Conservation (phyloP, 2,113 vertebrate species). For the Pseudorhombus dupliciocellatus region DNA sequence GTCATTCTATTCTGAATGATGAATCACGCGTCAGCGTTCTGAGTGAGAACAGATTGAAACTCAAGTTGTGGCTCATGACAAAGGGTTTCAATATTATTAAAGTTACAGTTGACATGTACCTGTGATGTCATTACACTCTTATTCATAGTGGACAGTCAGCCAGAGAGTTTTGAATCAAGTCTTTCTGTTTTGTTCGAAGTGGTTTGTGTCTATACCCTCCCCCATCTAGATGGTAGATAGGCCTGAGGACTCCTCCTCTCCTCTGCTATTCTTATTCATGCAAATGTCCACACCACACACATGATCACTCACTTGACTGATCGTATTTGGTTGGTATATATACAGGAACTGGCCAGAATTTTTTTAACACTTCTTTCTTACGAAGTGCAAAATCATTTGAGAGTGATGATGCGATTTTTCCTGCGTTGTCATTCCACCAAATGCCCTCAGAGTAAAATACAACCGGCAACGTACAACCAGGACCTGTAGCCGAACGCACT, state of each 20-base stretch:
- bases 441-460: background rate
- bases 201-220: slow-evolving; percentile 5
- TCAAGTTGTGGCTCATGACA: slow-evolving; percentile 38
- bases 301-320: slow-evolving; percentile 69
- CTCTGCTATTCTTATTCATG: slow-evolving; percentile 71
- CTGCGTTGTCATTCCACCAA: slow-evolving; percentile 4
- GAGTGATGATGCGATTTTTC: background rate
- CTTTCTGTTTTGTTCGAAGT: slow-evolving; percentile 29
- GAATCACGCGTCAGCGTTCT: slow-evolving; percentile 38
- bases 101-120: slow-evolving; percentile 17
- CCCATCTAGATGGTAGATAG: slow-evolving; percentile 70
- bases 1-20: slow-evolving; percentile 50
- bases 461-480: slow-evolving; percentile 1
- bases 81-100: slow-evolving; percentile 70
- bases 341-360: slow-evolving; percentile 58
- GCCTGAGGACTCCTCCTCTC: slow-evolving; percentile 66
- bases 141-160: no score
- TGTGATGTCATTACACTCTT: slow-evolving; percentile 38
- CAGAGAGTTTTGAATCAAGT: slow-evolving; percentile 34
- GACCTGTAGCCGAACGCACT: background rate
- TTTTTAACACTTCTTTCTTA: slow-evolving; percentile 34
- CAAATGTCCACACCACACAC: slow-evolving; percentile 62
- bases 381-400: slow-evolving; percentile 43
- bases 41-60: slow-evolving; percentile 18
- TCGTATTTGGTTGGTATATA: slow-evolving; percentile 64